Evolutionary conservation across 1,140 invertebrate genomes (phyloP), one percentile per base, ranked within the genome.

Genomic region (Drosophila murphyi): DNA sequence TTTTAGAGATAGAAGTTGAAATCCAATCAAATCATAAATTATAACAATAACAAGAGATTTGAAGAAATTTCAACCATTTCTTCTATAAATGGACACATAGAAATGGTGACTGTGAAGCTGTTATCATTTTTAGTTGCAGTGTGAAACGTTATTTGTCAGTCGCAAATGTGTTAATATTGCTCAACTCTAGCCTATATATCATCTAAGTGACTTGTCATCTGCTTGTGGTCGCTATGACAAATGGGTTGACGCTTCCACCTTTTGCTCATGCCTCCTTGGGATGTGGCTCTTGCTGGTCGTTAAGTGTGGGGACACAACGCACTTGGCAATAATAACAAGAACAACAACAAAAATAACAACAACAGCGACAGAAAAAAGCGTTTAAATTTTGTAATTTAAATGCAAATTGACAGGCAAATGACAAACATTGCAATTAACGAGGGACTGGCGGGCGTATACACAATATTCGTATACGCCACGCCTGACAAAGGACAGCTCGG

Each of bases 371-470:
- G 60, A 62, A 60, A 67, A 72, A 35, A 77, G 20, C 80, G 78
- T 81, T 89, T 89, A 89, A 89, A 89, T 85, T 89, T 89, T 89
- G 85, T 89, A 89, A 89, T 89, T 89, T 89, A 89, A 89, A 89
- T 89, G 85, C 85, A 89, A 89, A 89, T 89, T 89, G 85, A 85
- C 81, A 81, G 68, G 83, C 80, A 83, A 88, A 88, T 83, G 83
- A 88, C 80, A 89, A 89, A 75, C 85, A 89, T 88, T 89, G 85
- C 85, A 89, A 89, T 89, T 89, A 89, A 89, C 85, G 69, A 73
- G 85, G 85, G 85, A 89, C 78, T 76, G 81, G 86, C 77, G 78
- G 83, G 80, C 78, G 85, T 89, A 89, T 78, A 80, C 76, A 80
- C 76, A 87, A 88, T 77, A 69, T 74, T 10, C 20, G 31, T 48